A percentile compares a stretch with the other conserved stretches of the same genome.
Evolutionary conservation across 1,140 invertebrate species (phyloP).

Genomic region (Dufourea novaeangliae): DNA sequence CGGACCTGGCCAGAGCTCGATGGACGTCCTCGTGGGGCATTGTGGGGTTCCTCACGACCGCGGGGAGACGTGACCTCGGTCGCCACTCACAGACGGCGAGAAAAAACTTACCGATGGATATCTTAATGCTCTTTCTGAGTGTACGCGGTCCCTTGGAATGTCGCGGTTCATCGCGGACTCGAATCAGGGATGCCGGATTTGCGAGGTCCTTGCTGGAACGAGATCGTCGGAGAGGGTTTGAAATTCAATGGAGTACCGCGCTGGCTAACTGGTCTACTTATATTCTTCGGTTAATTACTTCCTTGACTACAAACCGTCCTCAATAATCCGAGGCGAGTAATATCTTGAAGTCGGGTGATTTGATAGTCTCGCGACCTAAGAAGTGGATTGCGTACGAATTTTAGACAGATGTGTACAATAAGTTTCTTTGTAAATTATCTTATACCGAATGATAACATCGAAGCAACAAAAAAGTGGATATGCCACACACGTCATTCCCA

Average conservation of each 20-base stretch:
- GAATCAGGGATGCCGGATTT: slow-evolving; percentile 21
- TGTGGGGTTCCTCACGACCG: slow-evolving; percentile 59
- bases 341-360: too few species aligned
- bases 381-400: background rate
- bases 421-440: too few species aligned
- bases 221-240: background rate
- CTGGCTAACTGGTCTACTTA: too few species aligned
- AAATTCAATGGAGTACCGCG: too few species aligned
- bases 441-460: too few species aligned
- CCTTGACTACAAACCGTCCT: too few species aligned
- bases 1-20: slow-evolving; percentile 12
- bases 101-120: slow-evolving; percentile 55
- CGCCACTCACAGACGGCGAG: slow-evolving; percentile 21
- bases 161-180: slow-evolving; percentile 42
- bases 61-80: slow-evolving; percentile 52
- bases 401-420: slow-evolving; percentile 27
- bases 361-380: too few species aligned
- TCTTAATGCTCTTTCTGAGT: slow-evolving; percentile 45
- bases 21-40: slow-evolving; percentile 52
- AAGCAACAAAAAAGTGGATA: too few species aligned
- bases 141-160: slow-evolving; percentile 36
- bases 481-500: too few species aligned
- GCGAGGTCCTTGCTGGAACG: background rate
- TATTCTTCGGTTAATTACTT: too few species aligned
- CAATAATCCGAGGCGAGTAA: too few species aligned